phyloP scores from a whole-genome alignment of 2,113 vertebrate species.

The Saccopteryx leptura region DNA sequence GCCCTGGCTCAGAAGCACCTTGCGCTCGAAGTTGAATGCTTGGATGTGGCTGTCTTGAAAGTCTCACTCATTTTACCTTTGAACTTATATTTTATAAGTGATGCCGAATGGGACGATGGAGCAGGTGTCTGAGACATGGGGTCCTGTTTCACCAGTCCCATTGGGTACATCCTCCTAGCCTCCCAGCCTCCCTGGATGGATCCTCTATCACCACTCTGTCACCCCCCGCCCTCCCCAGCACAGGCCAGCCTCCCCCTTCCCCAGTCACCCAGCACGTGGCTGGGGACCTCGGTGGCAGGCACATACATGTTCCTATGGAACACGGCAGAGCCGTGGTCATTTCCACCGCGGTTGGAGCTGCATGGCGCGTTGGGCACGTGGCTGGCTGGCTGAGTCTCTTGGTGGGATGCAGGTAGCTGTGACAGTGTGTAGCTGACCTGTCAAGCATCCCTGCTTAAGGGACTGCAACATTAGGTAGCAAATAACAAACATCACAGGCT shows the following conservation, averaged over 20 bases:
- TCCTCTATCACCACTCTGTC: background rate
- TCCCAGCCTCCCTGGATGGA: background rate
- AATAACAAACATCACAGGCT: background rate
- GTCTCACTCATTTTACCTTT: background rate
- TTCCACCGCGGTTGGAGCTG: background rate
- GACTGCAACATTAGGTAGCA: background rate
- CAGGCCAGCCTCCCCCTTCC: no score
- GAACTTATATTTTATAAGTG: background rate
- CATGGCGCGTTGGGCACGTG: rapidly evolving
- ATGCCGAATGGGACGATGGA: background rate
- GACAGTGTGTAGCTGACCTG: background rate
- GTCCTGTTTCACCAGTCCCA: background rate
- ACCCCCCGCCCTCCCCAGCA: rapidly evolving
- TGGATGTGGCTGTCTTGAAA: background rate
- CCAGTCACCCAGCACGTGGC: no score
- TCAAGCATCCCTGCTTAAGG: background rate
- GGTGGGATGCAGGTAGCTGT: rapidly evolving
- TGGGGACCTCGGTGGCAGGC: background rate
- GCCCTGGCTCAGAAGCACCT: background rate
- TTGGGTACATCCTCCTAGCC: background rate
- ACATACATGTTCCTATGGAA: background rate
- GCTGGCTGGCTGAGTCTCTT: background rate
- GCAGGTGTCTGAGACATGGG: background rate
- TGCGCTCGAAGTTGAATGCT: background rate
- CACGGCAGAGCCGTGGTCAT: rapidly evolving